phyloP scores from a whole-genome alignment of 2,113 vertebrate species.

The Limnothrissa miodon region DNA sequence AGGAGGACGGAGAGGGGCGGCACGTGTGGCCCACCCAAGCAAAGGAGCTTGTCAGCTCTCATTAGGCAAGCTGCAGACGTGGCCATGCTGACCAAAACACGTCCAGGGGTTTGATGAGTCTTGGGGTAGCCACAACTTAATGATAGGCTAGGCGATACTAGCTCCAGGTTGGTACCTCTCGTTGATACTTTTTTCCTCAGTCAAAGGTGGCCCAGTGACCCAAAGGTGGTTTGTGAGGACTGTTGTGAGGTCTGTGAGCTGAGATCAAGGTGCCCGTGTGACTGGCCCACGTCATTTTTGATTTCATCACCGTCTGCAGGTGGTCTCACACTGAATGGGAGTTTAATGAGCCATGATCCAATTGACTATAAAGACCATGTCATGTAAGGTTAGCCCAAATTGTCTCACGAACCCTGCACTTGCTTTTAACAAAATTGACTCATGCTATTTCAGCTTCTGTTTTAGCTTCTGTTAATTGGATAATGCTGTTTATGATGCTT shows the following conservation, averaged over 20 bases:
- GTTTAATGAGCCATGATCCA: not conserved
- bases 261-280: not conserved
- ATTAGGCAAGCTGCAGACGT: slow-evolving; percentile 11
- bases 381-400: not conserved
- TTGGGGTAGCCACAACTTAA: not conserved
- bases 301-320: not conserved
- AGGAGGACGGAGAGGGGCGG: not conserved
- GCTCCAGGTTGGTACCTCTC: too few relatives aligned
- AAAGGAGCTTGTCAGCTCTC: slow-evolving; percentile 26
- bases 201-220: not conserved
- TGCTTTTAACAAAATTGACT: not conserved
- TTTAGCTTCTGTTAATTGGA: not conserved
- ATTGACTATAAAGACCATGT: not conserved
- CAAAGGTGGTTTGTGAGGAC: not conserved
- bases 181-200: not conserved
- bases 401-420: not conserved
- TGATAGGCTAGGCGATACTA: not conserved
- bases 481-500: not conserved
- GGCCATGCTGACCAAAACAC: not conserved
- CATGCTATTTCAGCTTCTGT: not conserved
- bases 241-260: not conserved
- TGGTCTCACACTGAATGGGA: not conserved
- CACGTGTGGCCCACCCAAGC: not conserved
- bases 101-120: not conserved
- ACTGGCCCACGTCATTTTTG: not conserved